Evolutionary conservation across 2,113 vertebrate genomes (phyloP).

Genomic region (Corapipo altera): DNA sequence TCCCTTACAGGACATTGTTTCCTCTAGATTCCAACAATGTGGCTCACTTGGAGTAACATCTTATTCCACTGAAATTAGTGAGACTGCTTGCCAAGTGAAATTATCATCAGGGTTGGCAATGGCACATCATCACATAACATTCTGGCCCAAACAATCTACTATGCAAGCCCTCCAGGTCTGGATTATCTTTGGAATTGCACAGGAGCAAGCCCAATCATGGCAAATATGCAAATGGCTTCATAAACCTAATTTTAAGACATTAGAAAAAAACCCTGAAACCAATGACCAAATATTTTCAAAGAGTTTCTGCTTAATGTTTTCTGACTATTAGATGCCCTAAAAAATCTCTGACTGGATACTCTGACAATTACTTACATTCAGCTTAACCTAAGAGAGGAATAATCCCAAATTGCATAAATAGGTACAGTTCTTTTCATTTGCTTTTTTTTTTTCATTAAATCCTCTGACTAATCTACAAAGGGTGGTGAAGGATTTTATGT

Average conservation of each 20-base stretch:
- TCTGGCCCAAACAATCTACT: background rate
- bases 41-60: background rate
- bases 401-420: background rate
- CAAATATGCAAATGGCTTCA: background rate
- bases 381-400: background rate
- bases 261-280: accelerated
- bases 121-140: background rate
- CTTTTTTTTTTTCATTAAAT: background rate
- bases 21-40: background rate
- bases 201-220: background rate
- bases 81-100: background rate
- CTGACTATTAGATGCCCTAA: background rate
- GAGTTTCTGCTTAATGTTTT: background rate
- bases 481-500: background rate
- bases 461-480: background rate
- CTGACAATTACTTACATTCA: background rate
- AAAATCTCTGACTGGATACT: background rate
- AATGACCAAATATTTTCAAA: background rate
- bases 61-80: background rate
- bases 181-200: background rate
- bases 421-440: background rate
- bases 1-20: background rate
- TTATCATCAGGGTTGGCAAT: background rate
- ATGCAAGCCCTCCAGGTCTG: background rate
- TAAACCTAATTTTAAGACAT: background rate